Conservation (phyloP, 2,797 vertebrate species). For the Chaetophractus vellerosus region DNA sequence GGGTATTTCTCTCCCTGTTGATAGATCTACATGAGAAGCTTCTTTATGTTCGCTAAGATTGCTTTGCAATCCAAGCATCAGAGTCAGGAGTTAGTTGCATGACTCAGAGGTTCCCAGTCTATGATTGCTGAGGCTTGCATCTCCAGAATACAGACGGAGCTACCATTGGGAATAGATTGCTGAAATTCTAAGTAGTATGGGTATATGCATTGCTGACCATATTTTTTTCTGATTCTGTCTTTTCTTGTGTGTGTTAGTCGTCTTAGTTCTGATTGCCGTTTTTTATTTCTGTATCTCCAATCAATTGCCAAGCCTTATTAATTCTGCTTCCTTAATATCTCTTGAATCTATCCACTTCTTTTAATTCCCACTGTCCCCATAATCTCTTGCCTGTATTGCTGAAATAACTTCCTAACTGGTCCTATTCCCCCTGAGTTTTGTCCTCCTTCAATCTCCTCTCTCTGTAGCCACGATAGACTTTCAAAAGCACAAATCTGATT, state of each 20-base stretch:
- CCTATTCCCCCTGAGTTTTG: not conserved
- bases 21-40: not conserved
- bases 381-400: not conserved
- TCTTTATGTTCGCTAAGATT: not conserved
- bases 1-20: not conserved
- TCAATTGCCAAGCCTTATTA: conserved; percentile 5
- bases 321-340: conserved; percentile 42
- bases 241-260: not conserved
- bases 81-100: not conserved
- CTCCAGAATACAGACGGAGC: not conserved
- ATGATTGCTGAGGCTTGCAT: not conserved
- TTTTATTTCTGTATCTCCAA: not conserved
- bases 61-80: not conserved
- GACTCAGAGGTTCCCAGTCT: not conserved
- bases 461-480: not conserved
- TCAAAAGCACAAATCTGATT: not conserved
- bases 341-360: not conserved
- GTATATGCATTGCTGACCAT: not conserved
- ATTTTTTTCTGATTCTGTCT: not conserved
- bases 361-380: not conserved
- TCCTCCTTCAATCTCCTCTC: not conserved
- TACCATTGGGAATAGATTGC: not conserved
- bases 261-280: not conserved
- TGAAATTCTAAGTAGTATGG: not conserved
- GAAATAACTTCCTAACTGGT: not conserved